These are phyloP conservation scores for Caerostris darwini DNA, from an alignment of 1,140 invertebrate species.

Conservation along the genomic window DNA sequence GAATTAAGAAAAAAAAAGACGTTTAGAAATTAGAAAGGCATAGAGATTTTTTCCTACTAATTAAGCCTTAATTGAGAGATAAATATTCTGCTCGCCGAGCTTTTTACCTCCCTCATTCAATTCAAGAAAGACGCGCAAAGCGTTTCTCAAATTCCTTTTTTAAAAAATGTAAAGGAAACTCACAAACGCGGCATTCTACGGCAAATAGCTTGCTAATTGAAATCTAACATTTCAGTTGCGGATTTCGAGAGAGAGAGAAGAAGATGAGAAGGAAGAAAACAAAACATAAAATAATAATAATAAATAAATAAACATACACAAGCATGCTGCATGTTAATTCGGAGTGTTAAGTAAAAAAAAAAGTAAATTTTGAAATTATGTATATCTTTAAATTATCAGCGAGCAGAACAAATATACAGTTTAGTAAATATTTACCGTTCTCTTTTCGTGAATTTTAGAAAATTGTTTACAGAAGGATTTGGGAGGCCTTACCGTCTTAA, in stretches of 20 bases:
- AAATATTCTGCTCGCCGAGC: constrained; percentile 70
- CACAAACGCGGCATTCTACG: constrained; percentile 62
- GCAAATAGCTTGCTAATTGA: constrained; percentile 77
- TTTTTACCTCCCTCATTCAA: constrained; percentile 72
- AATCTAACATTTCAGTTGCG: constrained; percentile 75
- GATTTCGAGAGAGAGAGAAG: not conserved
- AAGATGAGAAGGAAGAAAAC: too few species aligned
- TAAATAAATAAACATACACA: constrained; percentile 39
- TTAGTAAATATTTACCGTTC: constrained; percentile 76
- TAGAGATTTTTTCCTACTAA: constrained; percentile 75
- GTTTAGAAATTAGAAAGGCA: constrained; percentile 76
- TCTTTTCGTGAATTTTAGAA: constrained; percentile 58
- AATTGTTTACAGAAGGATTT: constrained; percentile 77
- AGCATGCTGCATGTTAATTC: constrained; percentile 52
- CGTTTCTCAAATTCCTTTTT: constrained; percentile 73
- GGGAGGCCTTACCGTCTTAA: constrained; percentile 73
- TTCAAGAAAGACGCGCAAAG: constrained; percentile 77
- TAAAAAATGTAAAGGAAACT: constrained; percentile 68
- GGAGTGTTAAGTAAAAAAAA: constrained; percentile 17
- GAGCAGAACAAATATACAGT: constrained; percentile 76
- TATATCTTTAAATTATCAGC: constrained; percentile 77
- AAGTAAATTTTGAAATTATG: constrained; percentile 69
- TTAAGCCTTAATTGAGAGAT: constrained; percentile 78
- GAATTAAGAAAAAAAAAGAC: constrained; percentile 70
- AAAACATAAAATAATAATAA: too few species aligned